Base-by-base conservation (phyloP, 2,888 invertebrate species). In the Cyrtodaria siliqua region DNA sequence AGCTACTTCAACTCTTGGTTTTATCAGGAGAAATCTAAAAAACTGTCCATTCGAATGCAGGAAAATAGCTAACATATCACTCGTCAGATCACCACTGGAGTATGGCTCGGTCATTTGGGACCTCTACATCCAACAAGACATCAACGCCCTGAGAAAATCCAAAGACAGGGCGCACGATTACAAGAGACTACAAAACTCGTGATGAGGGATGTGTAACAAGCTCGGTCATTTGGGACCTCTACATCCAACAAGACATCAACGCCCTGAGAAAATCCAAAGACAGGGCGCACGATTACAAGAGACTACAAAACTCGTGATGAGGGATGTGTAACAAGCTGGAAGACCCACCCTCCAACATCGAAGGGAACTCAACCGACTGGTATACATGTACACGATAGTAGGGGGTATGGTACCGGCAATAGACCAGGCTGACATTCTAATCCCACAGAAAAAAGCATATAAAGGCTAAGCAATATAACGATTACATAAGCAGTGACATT, bases 81-180 rank as follows among this genome's bases (percentile, higher is more conserved):
- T 50, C 12, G 52, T 62, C 8, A 2, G 50, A 9, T 62, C 79
- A 4, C 69, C 64, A 16, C 3, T 84, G 2, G 84, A 84, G 57
- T 75, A 75, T 47, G 68, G 79, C 2, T 18, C 52, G 9, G 44
- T 63, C 1, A 33, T 79, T 12, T 81, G 79, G 76, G 70, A 79
- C 55, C 72, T 69, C 1, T 69, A 71, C 47, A 20, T 40, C 6
- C 38, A 76, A 26, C 53, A 61, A 29, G 76, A 77, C 29, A 81
- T 71, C 16, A n/a, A 67, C 23, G 67, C 63, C 42, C n/a, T 75
- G 72, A 81, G 62, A 66, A 38, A 0, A 52, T 74, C 12, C 69
- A 79, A 47, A 55, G 57, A 12, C 44, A 52, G 27, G 72, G 59
- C 2, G 66, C 64, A 12, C 12, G 74, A 16, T 68, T 68, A n/a